Conservation (phyloP, 2,113 vertebrate species). For the Python bivittatus region DNA sequence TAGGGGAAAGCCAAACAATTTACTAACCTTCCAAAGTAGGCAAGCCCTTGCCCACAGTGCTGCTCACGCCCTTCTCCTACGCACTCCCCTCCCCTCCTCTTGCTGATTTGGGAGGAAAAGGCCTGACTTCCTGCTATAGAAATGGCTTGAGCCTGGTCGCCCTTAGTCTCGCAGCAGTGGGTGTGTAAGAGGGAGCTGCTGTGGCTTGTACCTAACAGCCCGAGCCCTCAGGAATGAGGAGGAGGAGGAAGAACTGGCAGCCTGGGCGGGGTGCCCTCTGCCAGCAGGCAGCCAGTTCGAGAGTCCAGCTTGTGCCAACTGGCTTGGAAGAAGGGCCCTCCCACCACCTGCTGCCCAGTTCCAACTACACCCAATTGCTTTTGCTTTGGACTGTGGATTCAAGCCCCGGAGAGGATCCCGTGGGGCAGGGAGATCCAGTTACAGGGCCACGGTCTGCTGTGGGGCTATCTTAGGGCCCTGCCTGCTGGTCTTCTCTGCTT, state of each 20-base stretch:
- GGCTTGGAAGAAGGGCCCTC: not conserved
- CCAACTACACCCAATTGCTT: too few relatives aligned
- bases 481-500: not conserved
- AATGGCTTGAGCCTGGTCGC: constrained; percentile 16
- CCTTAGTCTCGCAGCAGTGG: not conserved
- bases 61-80: not conserved
- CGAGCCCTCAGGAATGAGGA: constrained; percentile 17
- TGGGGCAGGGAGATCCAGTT: not conserved
- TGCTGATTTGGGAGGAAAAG: constrained; percentile 9
- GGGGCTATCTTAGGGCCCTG: not conserved
- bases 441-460: not conserved
- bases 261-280: not conserved
- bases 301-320: not conserved
- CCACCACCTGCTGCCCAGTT: not conserved
- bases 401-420: not conserved
- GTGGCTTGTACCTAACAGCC: constrained; percentile 23
- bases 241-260: constrained; percentile 9
- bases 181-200: constrained; percentile 28
- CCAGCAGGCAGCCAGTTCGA: not conserved
- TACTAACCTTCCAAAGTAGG: not conserved
- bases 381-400: not conserved
- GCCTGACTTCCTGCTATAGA: constrained; percentile 34
- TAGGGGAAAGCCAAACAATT: constrained; percentile 3
- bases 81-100: not conserved
- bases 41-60: not conserved